Evolutionary conservation across 1,140 invertebrate species (phyloP).

Genomic region (Sminthurides bifidus): DNA sequence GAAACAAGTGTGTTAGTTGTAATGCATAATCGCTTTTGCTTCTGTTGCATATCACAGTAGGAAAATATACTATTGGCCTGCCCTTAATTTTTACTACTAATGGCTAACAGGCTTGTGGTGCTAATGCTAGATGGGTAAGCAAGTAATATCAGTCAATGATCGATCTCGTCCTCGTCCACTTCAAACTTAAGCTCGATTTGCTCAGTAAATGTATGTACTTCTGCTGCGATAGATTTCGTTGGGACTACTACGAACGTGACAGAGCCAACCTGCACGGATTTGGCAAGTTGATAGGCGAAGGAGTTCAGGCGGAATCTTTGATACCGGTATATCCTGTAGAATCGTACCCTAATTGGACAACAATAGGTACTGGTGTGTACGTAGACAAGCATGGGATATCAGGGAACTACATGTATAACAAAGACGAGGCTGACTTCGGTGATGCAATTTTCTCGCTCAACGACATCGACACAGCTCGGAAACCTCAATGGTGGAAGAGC

Average conservation of each 20-base stretch:
- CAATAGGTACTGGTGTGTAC: slow-evolving; percentile 33
- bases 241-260: slow-evolving; percentile 34
- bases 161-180: neutral
- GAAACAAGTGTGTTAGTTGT: too few relatives aligned
- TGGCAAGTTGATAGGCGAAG: slow-evolving; percentile 31
- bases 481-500: slow-evolving; percentile 37
- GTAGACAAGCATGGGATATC: slow-evolving; percentile 31
- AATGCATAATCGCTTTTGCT: too few relatives aligned
- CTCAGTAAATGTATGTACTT: neutral
- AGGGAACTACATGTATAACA: slow-evolving; percentile 31
- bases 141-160: neutral
- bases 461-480: slow-evolving; percentile 28
- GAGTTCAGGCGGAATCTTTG: slow-evolving; percentile 34
- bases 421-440: slow-evolving; percentile 36
- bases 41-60: too few relatives aligned
- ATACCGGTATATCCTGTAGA: slow-evolving; percentile 33
- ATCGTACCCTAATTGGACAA: slow-evolving; percentile 34
- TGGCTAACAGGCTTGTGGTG: too few relatives aligned
- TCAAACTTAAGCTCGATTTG: too few relatives aligned
- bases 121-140: neutral
- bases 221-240: slow-evolving; percentile 34
- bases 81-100: too few relatives aligned
- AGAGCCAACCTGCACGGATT: slow-evolving; percentile 31
- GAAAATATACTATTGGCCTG: too few relatives aligned
- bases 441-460: slow-evolving; percentile 31